Evolutionary conservation across 2,888 invertebrate genomes (phyloP).

Genomic region (Ochropleura plecta): DNA sequence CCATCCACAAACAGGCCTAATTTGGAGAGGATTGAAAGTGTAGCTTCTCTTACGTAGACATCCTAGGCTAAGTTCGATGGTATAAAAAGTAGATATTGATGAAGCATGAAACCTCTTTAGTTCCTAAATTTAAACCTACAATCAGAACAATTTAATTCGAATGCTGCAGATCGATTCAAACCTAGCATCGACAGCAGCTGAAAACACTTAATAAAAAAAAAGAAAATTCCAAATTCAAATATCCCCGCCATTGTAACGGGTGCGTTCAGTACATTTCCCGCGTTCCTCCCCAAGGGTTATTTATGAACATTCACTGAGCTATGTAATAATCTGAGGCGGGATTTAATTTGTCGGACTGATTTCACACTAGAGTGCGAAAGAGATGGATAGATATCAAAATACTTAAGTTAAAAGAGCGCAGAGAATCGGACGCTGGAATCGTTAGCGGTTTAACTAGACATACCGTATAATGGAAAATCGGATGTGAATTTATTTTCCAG

Average conservation of each 20-base stretch:
- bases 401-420: constrained; percentile 64
- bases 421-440: constrained; percentile 72
- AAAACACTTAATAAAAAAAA: constrained; percentile 31
- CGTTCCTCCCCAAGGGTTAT: constrained; percentile 87
- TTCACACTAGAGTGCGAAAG: constrained; percentile 90
- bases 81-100: not conserved
- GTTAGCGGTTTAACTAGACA: constrained; percentile 84
- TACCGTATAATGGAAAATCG: constrained; percentile 81
- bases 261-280: constrained; percentile 73
- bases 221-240: constrained; percentile 66
- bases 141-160: not conserved
- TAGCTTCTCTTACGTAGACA: not conserved
- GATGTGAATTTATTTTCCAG: constrained; percentile 72
- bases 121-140: not conserved
- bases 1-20: too few species aligned
- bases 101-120: not conserved
- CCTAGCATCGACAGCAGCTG: constrained; percentile 5
- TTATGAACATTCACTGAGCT: constrained; percentile 93
- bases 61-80: not conserved
- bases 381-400: constrained; percentile 63
- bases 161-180: constrained; percentile 4
- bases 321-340: constrained; percentile 93
- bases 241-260: constrained; percentile 68
- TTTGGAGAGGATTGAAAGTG: not conserved
- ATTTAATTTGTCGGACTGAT: constrained; percentile 94